Base-by-base conservation (phyloP, 1,140 invertebrate genomes). In the Bombus sibiricus region DNA sequence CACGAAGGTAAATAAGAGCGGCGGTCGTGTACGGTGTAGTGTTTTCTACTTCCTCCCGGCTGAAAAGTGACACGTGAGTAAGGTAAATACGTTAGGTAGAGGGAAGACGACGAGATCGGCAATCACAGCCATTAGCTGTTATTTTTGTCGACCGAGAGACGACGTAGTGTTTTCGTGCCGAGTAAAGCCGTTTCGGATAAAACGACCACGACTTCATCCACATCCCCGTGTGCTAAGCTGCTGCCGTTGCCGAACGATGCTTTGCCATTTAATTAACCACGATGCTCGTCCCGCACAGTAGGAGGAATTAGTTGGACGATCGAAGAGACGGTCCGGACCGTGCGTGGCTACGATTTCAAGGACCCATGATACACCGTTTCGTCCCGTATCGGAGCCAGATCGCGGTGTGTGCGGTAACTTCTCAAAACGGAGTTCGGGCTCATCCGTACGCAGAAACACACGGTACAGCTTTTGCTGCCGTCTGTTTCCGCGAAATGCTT, bases 71-170 rank as follows among this genome's bases (percentile, higher is more conserved):
- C 84, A 81, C 84, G 84, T 69, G 83, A 85, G 77, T 80, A 85
- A 80, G 71, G 79, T 85, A 85, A 85, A 85, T 85, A 81, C 78
- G 78, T 53, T 62, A 64, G 79, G 43, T 47, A 12, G 37, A 72
- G 18, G 77, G 34, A 71, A 77, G 81, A 73, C 47, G 85, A 62
- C 57, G 76, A 68, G 81, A 89, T 87, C 86, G 82, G 82, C 86
- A 71, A 87, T 89, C 86, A 78, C 57, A 86, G 74, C 85, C 86
- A 88, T 88, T 88, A 86, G 86, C 83, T 72, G 86, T 73, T 88
- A 88, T 88, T 88, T 88, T 88, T 88, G 78, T 88, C 84, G 82
- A 72, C 59, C 77, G 72, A 71, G 83, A 88, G 81, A 81, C 64
- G 64, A 62, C 86, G 84, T 71, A 78, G 72, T 86, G 77, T 81